These are phyloP conservation scores for Drosophila bocki DNA, from an alignment of 1,140 invertebrate genomes.

Conservation along the genomic window DNA sequence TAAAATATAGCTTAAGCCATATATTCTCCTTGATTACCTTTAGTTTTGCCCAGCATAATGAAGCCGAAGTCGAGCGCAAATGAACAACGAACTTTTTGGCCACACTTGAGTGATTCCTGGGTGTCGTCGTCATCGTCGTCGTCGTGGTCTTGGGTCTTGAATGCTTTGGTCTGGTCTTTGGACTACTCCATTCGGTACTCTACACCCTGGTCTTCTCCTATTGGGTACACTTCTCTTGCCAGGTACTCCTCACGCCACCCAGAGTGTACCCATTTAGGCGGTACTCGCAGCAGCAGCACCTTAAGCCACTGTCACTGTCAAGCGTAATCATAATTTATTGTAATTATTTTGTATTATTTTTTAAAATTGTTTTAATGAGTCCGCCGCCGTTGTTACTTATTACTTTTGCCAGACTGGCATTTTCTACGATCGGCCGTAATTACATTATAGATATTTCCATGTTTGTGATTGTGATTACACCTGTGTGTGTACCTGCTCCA, in stretches of 20 bases:
- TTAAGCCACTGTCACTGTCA: slow-evolving; percentile 77
- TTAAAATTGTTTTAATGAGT: slow-evolving; percentile 84
- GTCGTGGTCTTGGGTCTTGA: slow-evolving; percentile 29
- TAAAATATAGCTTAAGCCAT: not conserved
- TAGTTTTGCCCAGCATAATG: slow-evolving; percentile 25
- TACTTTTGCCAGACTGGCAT: slow-evolving; percentile 12
- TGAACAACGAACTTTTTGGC: slow-evolving; percentile 80
- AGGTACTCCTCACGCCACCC: not conserved
- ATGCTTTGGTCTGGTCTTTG: not conserved
- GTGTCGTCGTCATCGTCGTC: slow-evolving; percentile 65
- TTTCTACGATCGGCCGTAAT: slow-evolving; percentile 66
- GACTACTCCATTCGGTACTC: not conserved
- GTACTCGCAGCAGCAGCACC: not conserved
- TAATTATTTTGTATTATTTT: slow-evolving; percentile 84
- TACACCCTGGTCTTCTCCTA: slow-evolving; percentile 36
- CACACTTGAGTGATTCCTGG: slow-evolving; percentile 79
- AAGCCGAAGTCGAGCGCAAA: slow-evolving; percentile 69
- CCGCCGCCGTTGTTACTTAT: slow-evolving; percentile 22
- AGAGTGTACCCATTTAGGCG: not conserved
- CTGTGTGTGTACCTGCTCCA: slow-evolving; percentile 26
- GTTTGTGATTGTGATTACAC: slow-evolving; percentile 62
- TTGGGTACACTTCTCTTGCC: not conserved
- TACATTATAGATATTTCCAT: slow-evolving; percentile 82
- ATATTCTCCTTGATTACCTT: not conserved
- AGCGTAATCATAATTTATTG: slow-evolving; percentile 84